Evolutionary conservation across 2,797 vertebrate species (phyloP).

Genomic region (Spinus olivaceus): DNA sequence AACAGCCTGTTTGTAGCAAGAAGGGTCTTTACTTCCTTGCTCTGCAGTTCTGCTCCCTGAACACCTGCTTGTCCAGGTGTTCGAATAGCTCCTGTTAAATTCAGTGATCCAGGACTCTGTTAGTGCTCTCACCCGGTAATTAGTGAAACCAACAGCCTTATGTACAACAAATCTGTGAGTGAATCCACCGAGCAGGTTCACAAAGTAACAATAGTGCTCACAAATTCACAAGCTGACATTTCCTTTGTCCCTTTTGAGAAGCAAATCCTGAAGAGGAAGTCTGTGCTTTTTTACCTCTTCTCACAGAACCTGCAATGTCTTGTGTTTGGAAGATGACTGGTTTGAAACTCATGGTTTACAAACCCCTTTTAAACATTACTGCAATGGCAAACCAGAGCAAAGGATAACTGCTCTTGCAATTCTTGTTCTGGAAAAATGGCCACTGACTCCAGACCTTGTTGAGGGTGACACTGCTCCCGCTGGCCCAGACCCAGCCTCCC

Average conservation of each 20-base stretch:
- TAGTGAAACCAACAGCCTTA: neutral
- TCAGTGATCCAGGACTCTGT: neutral
- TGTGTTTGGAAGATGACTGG: neutral
- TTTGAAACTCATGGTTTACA: neutral
- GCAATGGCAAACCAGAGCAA: neutral
- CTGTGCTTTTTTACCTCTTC: neutral
- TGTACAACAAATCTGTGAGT: neutral
- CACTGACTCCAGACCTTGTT: rapidly evolving
- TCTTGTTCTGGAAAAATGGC: neutral
- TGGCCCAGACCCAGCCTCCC: neutral
- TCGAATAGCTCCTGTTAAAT: neutral
- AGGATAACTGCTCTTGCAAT: neutral
- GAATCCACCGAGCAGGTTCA: neutral
- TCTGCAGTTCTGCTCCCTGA: neutral
- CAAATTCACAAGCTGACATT: neutral
- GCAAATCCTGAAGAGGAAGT: neutral
- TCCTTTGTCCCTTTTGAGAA: neutral
- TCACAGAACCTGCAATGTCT: neutral
- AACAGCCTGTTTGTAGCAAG: neutral
- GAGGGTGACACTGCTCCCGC: neutral
- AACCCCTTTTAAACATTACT: neutral
- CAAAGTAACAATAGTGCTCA: neutral
- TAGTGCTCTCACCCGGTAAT: neutral
- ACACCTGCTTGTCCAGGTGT: neutral
- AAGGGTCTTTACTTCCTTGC: neutral